Evolutionary conservation across 2,113 vertebrate species (phyloP).

Genomic region (Collichthys lucidus): DNA sequence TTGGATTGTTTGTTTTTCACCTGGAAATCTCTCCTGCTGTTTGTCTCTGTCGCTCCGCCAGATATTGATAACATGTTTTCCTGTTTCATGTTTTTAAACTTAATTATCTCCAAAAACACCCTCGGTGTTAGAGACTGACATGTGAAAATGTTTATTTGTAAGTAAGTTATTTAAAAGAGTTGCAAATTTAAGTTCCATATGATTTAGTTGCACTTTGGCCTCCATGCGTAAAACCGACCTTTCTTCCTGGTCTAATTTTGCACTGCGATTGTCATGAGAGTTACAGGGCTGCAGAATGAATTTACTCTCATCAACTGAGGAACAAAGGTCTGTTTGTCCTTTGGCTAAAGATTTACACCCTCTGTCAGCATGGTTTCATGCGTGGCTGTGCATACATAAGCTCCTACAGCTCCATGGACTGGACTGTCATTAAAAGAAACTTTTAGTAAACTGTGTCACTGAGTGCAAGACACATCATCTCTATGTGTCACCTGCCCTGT

Average conservation of each 20-base stretch:
- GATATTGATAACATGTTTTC: not conserved
- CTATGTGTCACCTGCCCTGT: not conserved
- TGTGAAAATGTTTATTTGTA: not conserved
- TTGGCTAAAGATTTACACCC: slow-evolving; percentile 80
- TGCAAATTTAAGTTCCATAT: not conserved
- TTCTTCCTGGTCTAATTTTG: slow-evolving; percentile 12
- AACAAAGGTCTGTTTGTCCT: slow-evolving; percentile 81
- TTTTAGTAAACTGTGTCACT: not conserved
- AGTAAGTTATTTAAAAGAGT: not conserved
- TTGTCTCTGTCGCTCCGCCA: not conserved
- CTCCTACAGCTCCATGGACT: not conserved
- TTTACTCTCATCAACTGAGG: slow-evolving; percentile 22
- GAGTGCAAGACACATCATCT: slow-evolving; percentile 18
- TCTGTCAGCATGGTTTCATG: slow-evolving; percentile 17
- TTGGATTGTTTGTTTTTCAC: not conserved
- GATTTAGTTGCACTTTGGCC: slow-evolving; percentile 18
- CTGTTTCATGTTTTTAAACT: not conserved
- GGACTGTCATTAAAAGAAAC: not conserved
- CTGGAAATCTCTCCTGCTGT: not conserved
- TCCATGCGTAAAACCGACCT: slow-evolving; percentile 28
- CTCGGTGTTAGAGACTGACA: not conserved
- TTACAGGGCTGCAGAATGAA: not conserved
- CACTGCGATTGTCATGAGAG: slow-evolving; percentile 1
- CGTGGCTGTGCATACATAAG: slow-evolving; percentile 12
- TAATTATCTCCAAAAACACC: not conserved